Percentiles rank a stretch among this genome's conserved stretches.
phyloP scores from a whole-genome alignment of 2,113 vertebrate genomes.

The Gobio gobio region DNA sequence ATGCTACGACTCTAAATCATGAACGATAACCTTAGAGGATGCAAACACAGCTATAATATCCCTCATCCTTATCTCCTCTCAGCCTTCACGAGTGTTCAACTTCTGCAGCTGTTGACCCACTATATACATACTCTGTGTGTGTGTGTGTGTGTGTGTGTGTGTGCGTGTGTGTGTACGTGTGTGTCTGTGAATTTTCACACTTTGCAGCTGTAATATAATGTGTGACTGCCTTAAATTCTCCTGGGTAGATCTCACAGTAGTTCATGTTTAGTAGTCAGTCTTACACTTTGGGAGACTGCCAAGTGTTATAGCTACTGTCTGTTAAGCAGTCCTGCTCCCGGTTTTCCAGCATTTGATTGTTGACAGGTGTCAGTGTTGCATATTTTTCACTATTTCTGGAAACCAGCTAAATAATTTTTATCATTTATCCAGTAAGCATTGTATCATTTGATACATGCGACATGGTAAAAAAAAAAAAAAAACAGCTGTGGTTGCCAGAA shows the following conservation, averaged over 20 bases:
- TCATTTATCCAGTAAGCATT: not conserved
- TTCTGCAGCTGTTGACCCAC: slow-evolving; percentile 18
- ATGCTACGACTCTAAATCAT: slow-evolving; percentile 30
- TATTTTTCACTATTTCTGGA: slow-evolving; percentile 20
- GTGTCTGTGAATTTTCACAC: slow-evolving; percentile 14
- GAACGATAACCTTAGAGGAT: slow-evolving; percentile 53
- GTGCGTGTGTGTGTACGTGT: not conserved
- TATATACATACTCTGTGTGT: not conserved
- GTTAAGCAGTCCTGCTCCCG: not conserved
- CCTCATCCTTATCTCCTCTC: slow-evolving; percentile 41
- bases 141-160: too few relatives aligned
- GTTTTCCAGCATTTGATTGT: not conserved
- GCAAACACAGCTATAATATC: slow-evolving; percentile 41
- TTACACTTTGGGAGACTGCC: slow-evolving; percentile 32
- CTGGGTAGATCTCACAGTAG: slow-evolving; percentile 17
- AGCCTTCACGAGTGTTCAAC: slow-evolving; percentile 33
- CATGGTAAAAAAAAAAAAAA: too few relatives aligned
- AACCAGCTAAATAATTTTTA: not conserved
- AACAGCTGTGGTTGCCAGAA: too few relatives aligned
- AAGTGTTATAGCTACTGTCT: slow-evolving; percentile 26
- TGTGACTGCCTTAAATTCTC: slow-evolving; percentile 45
- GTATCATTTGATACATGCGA: too few relatives aligned
- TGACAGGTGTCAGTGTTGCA: slow-evolving; percentile 3
- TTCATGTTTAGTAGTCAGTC: slow-evolving; percentile 16
- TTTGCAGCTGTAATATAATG: slow-evolving; percentile 31